Base-by-base conservation (phyloP, 1,140 invertebrate species). In the Drosophila murphyi region DNA sequence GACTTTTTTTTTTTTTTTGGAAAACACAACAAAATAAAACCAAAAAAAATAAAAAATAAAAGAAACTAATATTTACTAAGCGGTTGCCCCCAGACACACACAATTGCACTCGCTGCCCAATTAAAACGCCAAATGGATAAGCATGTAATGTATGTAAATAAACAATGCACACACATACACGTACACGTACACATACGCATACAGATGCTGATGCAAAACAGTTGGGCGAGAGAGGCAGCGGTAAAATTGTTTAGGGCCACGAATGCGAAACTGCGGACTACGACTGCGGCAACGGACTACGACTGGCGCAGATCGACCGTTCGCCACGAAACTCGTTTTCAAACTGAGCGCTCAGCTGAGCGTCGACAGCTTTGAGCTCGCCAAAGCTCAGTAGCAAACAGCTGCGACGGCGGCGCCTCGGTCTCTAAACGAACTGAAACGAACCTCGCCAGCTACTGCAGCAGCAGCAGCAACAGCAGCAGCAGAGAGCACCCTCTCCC, bases 271-370 rank as follows among this genome's bases (percentile, higher is more conserved):
- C 50, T 61, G 41, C 52, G 69, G 69, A 65, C 37, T 64, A 35
- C 52, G 69, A 52, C 43, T 60, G 41, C 55, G 60, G 65, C 78
- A 50, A 64, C 78, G 82, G 60, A 62, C 78, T 56, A 64, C 78
- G 82, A 72, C 57, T 55, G 61, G 76, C 82, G 78, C 60, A 64
- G 61, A 82, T 78, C 82, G 85, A 83, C 82, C 83, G 83, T 78
- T 80, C 85, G 83, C 72, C 67, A 74, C 78, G 83, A 80, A 88
- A 88, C 85, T 87, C 73, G 83, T 87, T 87, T 88, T 67, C 67
- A 82, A 78, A 87, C 77, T 87, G 85, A 88, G 70, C 61, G 70
- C 61, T 78, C 82, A 86, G 82, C 82, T 86, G 82, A 69, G 61
- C 67, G 43, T 31, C 72, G 54, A 39, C 52, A 76, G 57, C 78